Evolutionary conservation across 2,797 vertebrate genomes (phyloP), one percentile per base, ranked within the genome.

Genomic region (Ptychobarbus kaznakovi): DNA sequence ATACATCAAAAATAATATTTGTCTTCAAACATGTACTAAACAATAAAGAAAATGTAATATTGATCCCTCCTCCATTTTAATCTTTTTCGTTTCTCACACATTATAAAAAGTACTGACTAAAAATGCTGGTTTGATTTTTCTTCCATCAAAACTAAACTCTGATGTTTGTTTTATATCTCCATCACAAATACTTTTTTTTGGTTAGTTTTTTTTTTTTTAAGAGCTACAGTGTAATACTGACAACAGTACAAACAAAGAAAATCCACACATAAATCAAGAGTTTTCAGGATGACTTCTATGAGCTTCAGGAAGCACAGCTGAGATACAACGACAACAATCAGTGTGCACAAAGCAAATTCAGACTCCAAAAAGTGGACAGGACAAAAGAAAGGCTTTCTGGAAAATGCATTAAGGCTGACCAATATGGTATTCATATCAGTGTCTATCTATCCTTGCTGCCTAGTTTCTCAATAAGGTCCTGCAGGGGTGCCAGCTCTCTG

Each of bases 361-460:
- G 44, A 25, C n/a, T 63, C 44, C 53, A 38, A 25, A 74, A 38
- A 51, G 12, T 4, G 35, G 5, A 81, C 80, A 22, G 22, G 4
- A 56, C 18, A 16, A 75, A 75, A 16, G 51, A 58, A 38, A 25
- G 79, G 49, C 35, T 58, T 53, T 28, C 53, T 61, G 84, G 81
- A 80, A 84, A 83, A 49, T 65, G 81, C 83, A 84, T 87, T 86
- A 74, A 88, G 82, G 87, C 58, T 78, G 70, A 58, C 49, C 78
- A 78, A 44, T 32, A 28, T 13, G 78, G 58, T 2, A 44, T 56
- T 82, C 20, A 66, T 7, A 63, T 25, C 83, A 76, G 86, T 65
- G 51, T 95, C 94, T 97, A 99, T 98, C 97, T 97, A 95, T 99
- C 97, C 94, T 99, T 99, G 84, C 97, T 98, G 89, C 97, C 97